phyloP scores from a whole-genome alignment of 2,797 vertebrate species.

The Uromys caudimaculatus region DNA sequence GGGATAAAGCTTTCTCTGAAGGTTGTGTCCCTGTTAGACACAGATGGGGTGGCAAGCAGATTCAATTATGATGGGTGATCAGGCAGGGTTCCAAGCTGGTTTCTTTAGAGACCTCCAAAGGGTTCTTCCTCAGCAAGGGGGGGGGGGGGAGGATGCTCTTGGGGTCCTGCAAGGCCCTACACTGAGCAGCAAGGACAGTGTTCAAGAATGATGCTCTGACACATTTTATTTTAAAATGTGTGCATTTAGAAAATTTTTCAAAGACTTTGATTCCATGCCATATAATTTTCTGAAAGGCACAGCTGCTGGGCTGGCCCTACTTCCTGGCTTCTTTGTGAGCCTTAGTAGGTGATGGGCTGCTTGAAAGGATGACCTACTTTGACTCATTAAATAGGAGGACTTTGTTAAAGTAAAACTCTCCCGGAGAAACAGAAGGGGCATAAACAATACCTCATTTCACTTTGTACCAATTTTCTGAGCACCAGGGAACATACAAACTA shows the following conservation, averaged over 20 bases:
- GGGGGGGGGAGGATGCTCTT: neutral
- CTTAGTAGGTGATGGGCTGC: conserved; percentile 26
- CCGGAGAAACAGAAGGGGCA: neutral
- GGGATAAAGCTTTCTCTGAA: neutral
- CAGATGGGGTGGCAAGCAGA: neutral
- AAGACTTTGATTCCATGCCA: neutral
- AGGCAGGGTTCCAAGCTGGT: neutral
- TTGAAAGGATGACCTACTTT: conserved; percentile 70
- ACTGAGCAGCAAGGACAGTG: neutral
- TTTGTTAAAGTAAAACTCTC: conserved; percentile 59
- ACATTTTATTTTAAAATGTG: neutral
- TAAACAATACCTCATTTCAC: conserved; percentile 46
- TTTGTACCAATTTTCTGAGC: conserved; percentile 55
- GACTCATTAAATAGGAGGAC: neutral
- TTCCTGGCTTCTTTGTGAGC: conserved; percentile 47
- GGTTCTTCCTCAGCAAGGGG: neutral
- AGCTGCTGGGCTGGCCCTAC: conserved; percentile 43
- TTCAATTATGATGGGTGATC: neutral
- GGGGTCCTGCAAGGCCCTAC: neutral
- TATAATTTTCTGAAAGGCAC: conserved; percentile 20
- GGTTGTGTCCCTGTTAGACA: neutral
- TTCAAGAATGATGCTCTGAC: neutral
- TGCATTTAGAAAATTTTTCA: neutral
- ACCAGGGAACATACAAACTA: conserved; percentile 53
- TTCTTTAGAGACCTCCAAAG: neutral